phyloP scores from a whole-genome alignment of 2,113 vertebrate species.

The Stigmatopora argus region DNA sequence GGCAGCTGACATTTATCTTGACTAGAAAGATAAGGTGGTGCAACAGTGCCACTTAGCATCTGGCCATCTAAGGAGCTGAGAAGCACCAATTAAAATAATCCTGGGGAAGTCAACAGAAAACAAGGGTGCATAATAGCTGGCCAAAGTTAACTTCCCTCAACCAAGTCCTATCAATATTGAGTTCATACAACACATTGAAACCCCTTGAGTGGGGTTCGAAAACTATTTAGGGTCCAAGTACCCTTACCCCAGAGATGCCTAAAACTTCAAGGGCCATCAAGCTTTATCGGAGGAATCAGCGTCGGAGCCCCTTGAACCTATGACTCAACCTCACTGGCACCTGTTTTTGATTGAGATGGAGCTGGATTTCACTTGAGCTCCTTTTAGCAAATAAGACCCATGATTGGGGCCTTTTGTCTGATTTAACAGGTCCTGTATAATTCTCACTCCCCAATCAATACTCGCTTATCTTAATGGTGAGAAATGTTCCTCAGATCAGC shows the following conservation, averaged over 20 bases:
- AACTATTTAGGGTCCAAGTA: neutral
- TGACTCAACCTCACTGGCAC: too few species aligned
- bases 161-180: too few species aligned
- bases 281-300: too few species aligned
- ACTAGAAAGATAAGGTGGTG: neutral
- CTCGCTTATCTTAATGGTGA: neutral
- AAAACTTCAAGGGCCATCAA: too few species aligned
- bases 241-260: neutral
- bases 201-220: neutral
- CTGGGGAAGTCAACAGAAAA: slow-evolving; percentile 26
- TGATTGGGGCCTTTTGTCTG: neutral
- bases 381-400: neutral
- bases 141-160: slow-evolving; percentile 30
- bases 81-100: slow-evolving; percentile 12
- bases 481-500: neutral
- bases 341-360: neutral
- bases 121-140: slow-evolving; percentile 25
- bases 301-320: too few species aligned
- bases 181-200: neutral
- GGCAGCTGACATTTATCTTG: neutral
- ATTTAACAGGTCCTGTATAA: neutral
- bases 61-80: neutral
- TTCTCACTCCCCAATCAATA: neutral
- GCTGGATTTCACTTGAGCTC: neutral
- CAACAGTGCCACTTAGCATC: slow-evolving; percentile 2